These are phyloP conservation scores for Phortica okadai DNA, from an alignment of 2,888 invertebrate species.

Conservation along the genomic window DNA sequence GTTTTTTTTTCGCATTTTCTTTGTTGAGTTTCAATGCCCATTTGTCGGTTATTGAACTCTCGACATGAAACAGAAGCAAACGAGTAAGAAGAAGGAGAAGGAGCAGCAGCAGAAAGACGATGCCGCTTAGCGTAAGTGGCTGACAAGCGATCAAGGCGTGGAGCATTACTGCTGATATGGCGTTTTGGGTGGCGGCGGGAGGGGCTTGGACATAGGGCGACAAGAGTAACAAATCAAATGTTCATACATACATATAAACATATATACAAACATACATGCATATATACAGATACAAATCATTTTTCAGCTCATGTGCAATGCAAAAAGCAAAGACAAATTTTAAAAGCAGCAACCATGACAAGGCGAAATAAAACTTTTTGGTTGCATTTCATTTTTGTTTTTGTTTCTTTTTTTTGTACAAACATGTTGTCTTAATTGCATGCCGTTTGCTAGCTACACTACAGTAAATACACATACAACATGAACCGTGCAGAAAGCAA, in stretches of 20 bases:
- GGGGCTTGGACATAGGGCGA: not conserved
- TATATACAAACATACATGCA: not conserved
- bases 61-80: not conserved
- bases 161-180: not conserved
- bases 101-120: not conserved
- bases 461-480: not conserved
- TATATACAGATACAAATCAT: not conserved
- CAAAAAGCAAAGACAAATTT: not conserved
- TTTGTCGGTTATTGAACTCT: slow-evolving; percentile 68
- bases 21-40: slow-evolving; percentile 39
- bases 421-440: not conserved
- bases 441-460: not conserved
- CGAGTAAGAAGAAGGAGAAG: not conserved
- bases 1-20: not conserved
- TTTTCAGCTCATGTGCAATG: slow-evolving; percentile 20
- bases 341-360: slow-evolving; percentile 1
- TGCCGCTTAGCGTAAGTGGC: slow-evolving; percentile 14
- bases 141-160: slow-evolving; percentile 7
- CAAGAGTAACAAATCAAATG: slow-evolving; percentile 30
- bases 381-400: not conserved
- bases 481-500: not conserved
- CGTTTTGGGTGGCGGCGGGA: not conserved
- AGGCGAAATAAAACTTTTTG: not conserved
- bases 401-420: not conserved
- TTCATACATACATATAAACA: not conserved